Evolutionary conservation across 1,140 invertebrate genomes (phyloP).

Genomic region (Lamellibrachia luymesi): DNA sequence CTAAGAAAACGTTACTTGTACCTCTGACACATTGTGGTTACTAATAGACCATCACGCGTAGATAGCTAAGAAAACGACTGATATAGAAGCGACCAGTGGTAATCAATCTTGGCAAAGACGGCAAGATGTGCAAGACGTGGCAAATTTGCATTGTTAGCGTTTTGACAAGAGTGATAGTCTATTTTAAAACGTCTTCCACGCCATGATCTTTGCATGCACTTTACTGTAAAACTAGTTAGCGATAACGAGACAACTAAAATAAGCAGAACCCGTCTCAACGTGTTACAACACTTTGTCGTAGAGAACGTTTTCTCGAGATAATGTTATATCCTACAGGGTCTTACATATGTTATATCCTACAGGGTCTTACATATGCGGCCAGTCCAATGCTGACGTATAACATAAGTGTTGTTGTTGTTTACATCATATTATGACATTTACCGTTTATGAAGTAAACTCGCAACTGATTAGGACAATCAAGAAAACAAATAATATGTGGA

Average conservation of each 20-base stretch:
- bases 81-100: not conserved
- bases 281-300: too few relatives aligned
- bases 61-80: not conserved
- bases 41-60: not conserved
- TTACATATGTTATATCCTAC: too few relatives aligned
- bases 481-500: too few relatives aligned
- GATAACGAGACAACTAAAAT: not conserved
- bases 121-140: not conserved
- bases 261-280: too few relatives aligned
- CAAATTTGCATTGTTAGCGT: not conserved
- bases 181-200: not conserved
- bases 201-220: not conserved
- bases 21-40: not conserved
- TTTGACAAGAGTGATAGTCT: not conserved
- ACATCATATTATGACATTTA: too few relatives aligned
- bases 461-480: too few relatives aligned
- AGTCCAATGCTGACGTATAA: too few relatives aligned
- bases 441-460: too few relatives aligned
- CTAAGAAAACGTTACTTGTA: not conserved
- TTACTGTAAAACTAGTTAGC: not conserved
- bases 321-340: too few relatives aligned
- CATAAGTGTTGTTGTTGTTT: too few relatives aligned
- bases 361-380: too few relatives aligned
- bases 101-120: not conserved
- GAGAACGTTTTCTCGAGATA: too few relatives aligned